These are phyloP conservation scores for Campylorhamphus procurvoides DNA, from an alignment of 2,113 vertebrate species.

Conservation along the genomic window DNA sequence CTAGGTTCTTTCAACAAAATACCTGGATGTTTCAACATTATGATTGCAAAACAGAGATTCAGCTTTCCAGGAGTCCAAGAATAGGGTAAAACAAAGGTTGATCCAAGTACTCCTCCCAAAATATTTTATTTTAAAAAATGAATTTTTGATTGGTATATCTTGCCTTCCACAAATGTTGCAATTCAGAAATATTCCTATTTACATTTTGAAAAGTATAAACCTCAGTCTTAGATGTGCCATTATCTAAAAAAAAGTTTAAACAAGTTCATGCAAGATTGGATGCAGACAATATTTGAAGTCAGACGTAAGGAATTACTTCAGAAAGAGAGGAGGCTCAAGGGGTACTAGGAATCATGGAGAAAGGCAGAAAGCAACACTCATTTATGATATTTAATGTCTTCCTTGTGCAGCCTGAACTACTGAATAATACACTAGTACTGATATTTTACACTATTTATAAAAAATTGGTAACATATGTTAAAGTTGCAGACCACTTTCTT, in stretches of 20 bases:
- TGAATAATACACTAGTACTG: background rate
- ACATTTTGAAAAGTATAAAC: background rate
- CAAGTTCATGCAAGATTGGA: background rate
- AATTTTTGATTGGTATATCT: background rate
- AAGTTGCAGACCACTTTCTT: background rate
- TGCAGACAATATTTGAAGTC: background rate
- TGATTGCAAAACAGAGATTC: background rate
- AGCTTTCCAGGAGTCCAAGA: background rate
- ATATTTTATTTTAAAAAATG: background rate
- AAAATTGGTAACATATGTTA: background rate
- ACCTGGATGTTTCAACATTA: background rate
- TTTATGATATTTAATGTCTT: background rate
- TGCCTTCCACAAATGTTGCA: background rate
- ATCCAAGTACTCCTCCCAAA: background rate
- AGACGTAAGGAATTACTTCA: background rate
- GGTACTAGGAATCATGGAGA: background rate
- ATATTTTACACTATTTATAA: background rate
- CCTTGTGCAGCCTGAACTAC: background rate
- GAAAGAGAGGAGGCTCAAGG: background rate
- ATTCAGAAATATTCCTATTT: background rate
- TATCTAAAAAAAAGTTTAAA: background rate
- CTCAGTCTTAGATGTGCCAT: background rate
- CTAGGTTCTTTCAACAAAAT: background rate
- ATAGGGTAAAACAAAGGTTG: background rate
- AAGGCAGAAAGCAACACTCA: background rate